These are phyloP conservation scores for Batillaria attramentaria DNA, from an alignment of 1,140 invertebrate genomes.

Conservation along the genomic window DNA sequence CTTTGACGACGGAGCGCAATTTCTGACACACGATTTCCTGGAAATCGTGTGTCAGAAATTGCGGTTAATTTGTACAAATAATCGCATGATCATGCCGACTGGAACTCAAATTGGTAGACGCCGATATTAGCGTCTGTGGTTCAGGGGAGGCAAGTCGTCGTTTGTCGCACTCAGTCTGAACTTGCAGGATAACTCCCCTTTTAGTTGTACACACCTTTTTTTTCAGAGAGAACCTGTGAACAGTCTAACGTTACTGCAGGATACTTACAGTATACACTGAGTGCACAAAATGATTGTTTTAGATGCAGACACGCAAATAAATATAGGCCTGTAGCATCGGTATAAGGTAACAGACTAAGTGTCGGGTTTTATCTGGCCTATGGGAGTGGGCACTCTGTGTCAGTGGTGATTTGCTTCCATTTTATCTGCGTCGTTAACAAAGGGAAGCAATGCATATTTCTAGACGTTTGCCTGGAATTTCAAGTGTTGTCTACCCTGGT, in stretches of 20 bases:
- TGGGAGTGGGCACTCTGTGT: not conserved
- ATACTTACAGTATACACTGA: not conserved
- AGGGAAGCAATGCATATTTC: not conserved
- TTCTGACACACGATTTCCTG: no score
- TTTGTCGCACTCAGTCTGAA: not conserved
- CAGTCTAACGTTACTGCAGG: not conserved
- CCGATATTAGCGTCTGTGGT: not conserved
- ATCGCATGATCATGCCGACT: not conserved
- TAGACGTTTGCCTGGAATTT: not conserved
- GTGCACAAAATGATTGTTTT: not conserved
- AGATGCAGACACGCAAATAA: not conserved
- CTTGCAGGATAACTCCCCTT: no score
- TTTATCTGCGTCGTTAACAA: not conserved
- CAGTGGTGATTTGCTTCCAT: not conserved
- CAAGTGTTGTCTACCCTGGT: not conserved
- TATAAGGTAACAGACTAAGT: no score
- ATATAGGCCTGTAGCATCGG: no score
- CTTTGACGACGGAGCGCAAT: no score
- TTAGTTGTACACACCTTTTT: not conserved
- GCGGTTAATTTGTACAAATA: no score
- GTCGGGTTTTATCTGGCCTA: not conserved
- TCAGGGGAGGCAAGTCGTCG: not conserved
- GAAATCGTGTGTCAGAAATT: no score
- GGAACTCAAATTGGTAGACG: not conserved
- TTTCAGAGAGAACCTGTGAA: not conserved